These are phyloP conservation scores for Chanos chanos DNA, from an alignment of 2,797 vertebrate species.

Conservation along the genomic window DNA sequence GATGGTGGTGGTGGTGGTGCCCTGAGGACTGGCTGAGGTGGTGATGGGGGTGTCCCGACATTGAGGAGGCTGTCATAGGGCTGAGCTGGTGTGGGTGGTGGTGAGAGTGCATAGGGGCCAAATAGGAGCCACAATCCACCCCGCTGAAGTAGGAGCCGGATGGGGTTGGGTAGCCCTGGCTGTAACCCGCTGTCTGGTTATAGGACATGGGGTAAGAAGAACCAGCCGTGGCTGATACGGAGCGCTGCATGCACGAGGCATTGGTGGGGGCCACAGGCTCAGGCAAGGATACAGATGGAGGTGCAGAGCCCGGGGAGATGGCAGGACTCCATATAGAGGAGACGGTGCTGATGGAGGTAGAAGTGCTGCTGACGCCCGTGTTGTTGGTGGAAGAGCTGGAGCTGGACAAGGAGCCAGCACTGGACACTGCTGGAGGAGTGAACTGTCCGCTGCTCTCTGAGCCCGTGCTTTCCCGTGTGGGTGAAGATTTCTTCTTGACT, in stretches of 20 bases:
- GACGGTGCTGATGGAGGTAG: constrained; percentile 78
- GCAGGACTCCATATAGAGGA: constrained; percentile 98
- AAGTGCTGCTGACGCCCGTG: constrained; percentile 69
- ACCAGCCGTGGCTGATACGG: constrained; percentile 74
- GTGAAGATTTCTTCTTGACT: constrained; percentile 93
- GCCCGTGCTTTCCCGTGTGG: constrained; percentile 90
- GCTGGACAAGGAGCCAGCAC: constrained; percentile 86
- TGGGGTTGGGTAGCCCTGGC: constrained; percentile 87
- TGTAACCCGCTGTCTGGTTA: constrained; percentile 88
- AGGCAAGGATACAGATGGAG: constrained; percentile 73
- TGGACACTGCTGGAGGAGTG: constrained; percentile 90
- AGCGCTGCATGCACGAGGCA: constrained; percentile 92
- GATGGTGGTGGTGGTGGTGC: constrained; percentile 90
- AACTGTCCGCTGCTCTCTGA: constrained; percentile 97
- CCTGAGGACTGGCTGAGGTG: constrained; percentile 90
- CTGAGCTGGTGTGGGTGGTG: constrained; percentile 90
- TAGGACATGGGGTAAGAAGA: constrained; percentile 92
- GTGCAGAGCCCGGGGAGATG: constrained; percentile 85
- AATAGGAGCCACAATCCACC: constrained; percentile 93
- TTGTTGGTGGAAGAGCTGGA: constrained; percentile 78
- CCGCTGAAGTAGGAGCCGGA: constrained; percentile 94
- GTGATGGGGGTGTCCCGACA: constrained; percentile 87
- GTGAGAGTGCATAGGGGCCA: constrained; percentile 95
- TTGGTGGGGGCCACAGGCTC: constrained; percentile 81
- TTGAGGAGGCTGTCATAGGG: constrained; percentile 90